These are phyloP conservation scores for Stegodyphus dumicola DNA, from an alignment of 1,140 invertebrate genomes.

Conservation along the genomic window DNA sequence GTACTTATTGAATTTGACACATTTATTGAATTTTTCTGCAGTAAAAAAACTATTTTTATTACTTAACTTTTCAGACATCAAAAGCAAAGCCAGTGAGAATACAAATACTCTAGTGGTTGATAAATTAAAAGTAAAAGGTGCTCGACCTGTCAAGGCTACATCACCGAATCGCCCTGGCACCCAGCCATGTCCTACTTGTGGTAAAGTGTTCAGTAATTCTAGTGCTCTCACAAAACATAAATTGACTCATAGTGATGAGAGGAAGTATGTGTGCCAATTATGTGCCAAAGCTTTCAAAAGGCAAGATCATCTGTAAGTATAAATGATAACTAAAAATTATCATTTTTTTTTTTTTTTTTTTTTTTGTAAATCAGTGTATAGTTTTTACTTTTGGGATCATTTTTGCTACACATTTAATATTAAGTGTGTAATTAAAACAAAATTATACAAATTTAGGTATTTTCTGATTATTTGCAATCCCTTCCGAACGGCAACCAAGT, in stretches of 20 bases:
- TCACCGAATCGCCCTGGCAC: slow-evolving; percentile 83
- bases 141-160: slow-evolving; percentile 77
- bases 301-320: slow-evolving; percentile 97
- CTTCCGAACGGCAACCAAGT: too few relatives aligned
- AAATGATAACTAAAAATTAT: not conserved
- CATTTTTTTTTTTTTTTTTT: not conserved
- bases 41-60: not conserved
- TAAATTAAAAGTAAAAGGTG: slow-evolving; percentile 74
- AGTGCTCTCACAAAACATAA: slow-evolving; percentile 97
- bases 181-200: slow-evolving; percentile 81
- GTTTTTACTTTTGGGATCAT: too few relatives aligned
- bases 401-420: too few relatives aligned
- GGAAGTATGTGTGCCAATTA: slow-evolving; percentile 94
- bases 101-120: slow-evolving; percentile 13
- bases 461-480: too few relatives aligned
- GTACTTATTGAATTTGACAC: too few relatives aligned
- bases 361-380: not conserved
- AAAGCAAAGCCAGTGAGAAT: slow-evolving; percentile 43
- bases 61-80: slow-evolving; percentile 44
- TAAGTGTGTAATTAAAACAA: too few relatives aligned
- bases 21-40: not conserved
- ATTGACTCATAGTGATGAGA: slow-evolving; percentile 96
- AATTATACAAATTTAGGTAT: too few relatives aligned
- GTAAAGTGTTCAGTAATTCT: slow-evolving; percentile 96
- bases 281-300: slow-evolving; percentile 98